phyloP scores from a whole-genome alignment of 1,140 invertebrate species.

The Elymnias hypermnestra region DNA sequence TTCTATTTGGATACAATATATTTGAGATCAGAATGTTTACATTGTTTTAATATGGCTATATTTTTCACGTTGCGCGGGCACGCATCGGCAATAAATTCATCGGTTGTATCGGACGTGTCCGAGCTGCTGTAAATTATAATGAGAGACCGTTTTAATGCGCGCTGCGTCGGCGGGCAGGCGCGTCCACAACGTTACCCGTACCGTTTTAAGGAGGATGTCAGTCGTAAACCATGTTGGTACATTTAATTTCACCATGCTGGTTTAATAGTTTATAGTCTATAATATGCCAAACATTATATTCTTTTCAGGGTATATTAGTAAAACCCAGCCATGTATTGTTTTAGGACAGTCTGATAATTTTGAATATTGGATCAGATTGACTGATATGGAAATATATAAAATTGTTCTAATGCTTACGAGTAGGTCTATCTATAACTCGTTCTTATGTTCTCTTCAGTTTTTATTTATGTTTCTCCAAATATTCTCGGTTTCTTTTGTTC shows the following conservation, averaged over 20 bases:
- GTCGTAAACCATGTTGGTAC: constrained; percentile 60
- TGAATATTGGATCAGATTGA: too few relatives aligned
- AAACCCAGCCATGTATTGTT: too few relatives aligned
- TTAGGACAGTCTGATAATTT: too few relatives aligned
- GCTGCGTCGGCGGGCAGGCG: constrained; percentile 26
- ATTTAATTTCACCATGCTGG: constrained; percentile 66
- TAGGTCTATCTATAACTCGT: too few relatives aligned
- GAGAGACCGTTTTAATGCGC: constrained; percentile 55
- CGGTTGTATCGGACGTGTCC: constrained; percentile 43
- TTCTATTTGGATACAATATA: constrained; percentile 9
- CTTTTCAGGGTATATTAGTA: neutral
- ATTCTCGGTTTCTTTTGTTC: too few relatives aligned
- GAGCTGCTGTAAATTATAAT: constrained; percentile 65
- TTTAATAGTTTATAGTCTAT: constrained; percentile 42
- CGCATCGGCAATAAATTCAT: constrained; percentile 62
- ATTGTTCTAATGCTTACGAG: too few relatives aligned
- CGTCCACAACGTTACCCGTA: constrained; percentile 29
- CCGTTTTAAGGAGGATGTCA: constrained; percentile 55
- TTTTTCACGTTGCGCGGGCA: constrained; percentile 48
- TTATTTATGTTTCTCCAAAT: too few relatives aligned
- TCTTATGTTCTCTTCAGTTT: too few relatives aligned
- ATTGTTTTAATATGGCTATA: constrained; percentile 50
- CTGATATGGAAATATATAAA: too few relatives aligned
- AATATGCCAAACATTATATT: constrained; percentile 27
- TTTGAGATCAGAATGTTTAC: constrained; percentile 26